Base-by-base conservation (phyloP, 2,888 invertebrate genomes). In the Amphipyra tragopoginis region DNA sequence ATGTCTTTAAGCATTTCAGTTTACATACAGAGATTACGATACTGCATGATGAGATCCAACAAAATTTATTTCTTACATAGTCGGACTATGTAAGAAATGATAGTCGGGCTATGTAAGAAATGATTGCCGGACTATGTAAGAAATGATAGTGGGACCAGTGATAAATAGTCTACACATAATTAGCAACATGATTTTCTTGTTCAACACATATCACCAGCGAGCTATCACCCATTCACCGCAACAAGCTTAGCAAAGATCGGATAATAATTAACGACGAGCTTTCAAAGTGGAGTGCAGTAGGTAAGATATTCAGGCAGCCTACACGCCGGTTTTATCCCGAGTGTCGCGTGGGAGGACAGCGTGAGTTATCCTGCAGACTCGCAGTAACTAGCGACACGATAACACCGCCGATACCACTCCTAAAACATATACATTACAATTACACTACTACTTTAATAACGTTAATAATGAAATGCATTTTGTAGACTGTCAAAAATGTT, bases 301-400 rank as follows among this genome's bases (percentile, higher is more conserved):
- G n/a, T n/a, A 68, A 74, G 75, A 80, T 72, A 83, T 80, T 77
- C 55, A 81, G 75, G 71, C 78, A 66, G 72, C 77, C 80, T 80
- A 80, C 82, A 81, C 72, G 72, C 64, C 59, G 72, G 75, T 72
- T 79, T 75, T 81, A 83, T 77, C 67, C 77, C 71, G 65, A 66
- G 65, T 63, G 73, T 57, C 49, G 77, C 81, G 92, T 92, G 84
- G 92, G 92, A 72, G 89, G 89, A 90, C 87, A 83, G 69, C 68
- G 66, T 70, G 82, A 88, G 82, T 86, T 90, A 89, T 87, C 85
- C 86, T 75, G 77, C 75, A 73, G 77, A 68, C 80, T 80, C 79
- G 77, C 77, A 70, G 71, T 83, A 85, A 82, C 79, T 73, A 85
- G 81, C 68, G 66, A 78, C 78, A 72, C 70, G 86, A 87, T 86